Evolutionary conservation across 2,888 invertebrate genomes (phyloP).

Genomic region (Koerneria pararmatus): DNA sequence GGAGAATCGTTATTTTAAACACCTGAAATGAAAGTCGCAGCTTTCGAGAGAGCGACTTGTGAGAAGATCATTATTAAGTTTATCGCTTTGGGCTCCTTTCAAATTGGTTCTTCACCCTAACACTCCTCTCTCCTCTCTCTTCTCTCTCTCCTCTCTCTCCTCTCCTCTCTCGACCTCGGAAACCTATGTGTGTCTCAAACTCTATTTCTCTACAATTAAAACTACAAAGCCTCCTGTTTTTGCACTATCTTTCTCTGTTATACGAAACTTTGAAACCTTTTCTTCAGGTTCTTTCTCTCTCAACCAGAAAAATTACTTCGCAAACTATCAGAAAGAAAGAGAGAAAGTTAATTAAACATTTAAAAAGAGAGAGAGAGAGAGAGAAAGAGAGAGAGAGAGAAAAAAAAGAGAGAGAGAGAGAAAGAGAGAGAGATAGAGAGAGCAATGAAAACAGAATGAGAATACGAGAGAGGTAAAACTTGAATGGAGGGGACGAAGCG

Average conservation of each 20-base stretch:
- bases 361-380: no score
- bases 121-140: conserved; percentile 13
- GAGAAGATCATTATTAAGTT: no score
- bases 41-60: neutral
- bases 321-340: no score
- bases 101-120: neutral
- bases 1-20: neutral
- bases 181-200: conserved; percentile 31
- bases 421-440: no score
- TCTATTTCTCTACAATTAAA: no score
- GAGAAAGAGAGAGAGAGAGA: conserved; percentile 5
- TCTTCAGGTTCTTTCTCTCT: no score
- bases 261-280: no score
- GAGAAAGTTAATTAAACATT: conserved; percentile 4
- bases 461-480: neutral
- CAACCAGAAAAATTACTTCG: no score
- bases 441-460: no score
- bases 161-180: conserved; percentile 23
- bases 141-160: conserved; percentile 8
- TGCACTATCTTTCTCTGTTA: no score
- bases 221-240: no score
- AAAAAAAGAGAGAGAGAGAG: neutral
- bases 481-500: conserved; percentile 24
- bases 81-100: neutral
- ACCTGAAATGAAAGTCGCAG: conserved; percentile 1